Evolutionary conservation across 2,888 invertebrate species (phyloP).

Genomic region (Pemphredon lugubris): DNA sequence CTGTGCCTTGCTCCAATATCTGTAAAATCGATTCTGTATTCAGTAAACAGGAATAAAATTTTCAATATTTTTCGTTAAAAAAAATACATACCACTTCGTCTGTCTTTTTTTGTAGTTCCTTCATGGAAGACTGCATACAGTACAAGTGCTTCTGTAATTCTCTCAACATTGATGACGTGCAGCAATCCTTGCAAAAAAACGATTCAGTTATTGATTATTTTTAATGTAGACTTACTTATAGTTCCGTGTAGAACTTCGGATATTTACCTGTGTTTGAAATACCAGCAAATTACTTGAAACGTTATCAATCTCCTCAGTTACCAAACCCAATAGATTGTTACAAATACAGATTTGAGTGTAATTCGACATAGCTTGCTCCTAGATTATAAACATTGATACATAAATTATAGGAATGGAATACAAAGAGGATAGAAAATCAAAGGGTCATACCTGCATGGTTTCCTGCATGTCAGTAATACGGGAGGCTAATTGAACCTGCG

Average conservation of each 20-base stretch:
- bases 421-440: not conserved
- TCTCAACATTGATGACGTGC: constrained; percentile 53
- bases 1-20: constrained; percentile 69
- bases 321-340: constrained; percentile 66
- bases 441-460: constrained; percentile 56
- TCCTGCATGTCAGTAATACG: constrained; percentile 57
- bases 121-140: constrained; percentile 65
- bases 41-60: not conserved
- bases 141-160: constrained; percentile 67
- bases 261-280: constrained; percentile 65
- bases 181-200: constrained; percentile 52
- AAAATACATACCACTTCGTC: constrained; percentile 70
- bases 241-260: constrained; percentile 10
- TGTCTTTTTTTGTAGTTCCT: constrained; percentile 70
- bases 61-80: not conserved
- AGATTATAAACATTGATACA: constrained; percentile 25
- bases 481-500: constrained; percentile 63
- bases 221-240: constrained; percentile 9
- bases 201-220: constrained; percentile 1
- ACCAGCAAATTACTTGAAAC: constrained; percentile 67
- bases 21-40: constrained; percentile 42
- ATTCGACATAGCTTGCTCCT: constrained; percentile 58
- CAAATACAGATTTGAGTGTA: constrained; percentile 61
- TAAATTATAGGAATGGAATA: not conserved
- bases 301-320: constrained; percentile 74